Evolutionary conservation across 2,113 vertebrate species (phyloP), one percentile per base, ranked within the genome.

Genomic region (Cettia cetti): DNA sequence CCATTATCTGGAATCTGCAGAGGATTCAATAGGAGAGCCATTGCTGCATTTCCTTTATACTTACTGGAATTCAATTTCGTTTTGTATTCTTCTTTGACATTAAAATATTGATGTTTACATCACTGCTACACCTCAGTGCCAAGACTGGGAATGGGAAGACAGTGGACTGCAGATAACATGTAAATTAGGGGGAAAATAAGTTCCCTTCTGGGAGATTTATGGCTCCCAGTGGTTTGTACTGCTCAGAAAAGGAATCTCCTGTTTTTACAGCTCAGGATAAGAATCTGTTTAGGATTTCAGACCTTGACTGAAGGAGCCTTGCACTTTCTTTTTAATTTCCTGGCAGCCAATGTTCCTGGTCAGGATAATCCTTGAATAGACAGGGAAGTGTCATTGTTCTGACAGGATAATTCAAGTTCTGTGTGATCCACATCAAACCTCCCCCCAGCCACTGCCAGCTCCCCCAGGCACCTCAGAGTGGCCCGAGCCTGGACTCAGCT

Each of bases 81-180:
- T 96, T 92, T 94, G 81, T 95, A 82, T 97, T 88, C 79, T 94
- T 92, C 68, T 64, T 39, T 89, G 90, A 80, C 20, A 3, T 90
- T 97, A 90, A 95, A 95, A 92, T 95, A 96, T 95, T 94, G 94
- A 94, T 96, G 86, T 96, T 97, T 96, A 92, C 92, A 91, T 96
- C 84, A 57, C 52, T 61, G 18, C 63, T 85, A 53, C 54, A 71
- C 74, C 84, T 56, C 69, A 42, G 54, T 94, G 79, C 82, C 94
- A 94, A 40, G 66, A 19, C 59, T 49, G 68, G 82, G 94, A 77
- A 39, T 35, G 47, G 72, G 76, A 84, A 90, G 91, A 74, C 50
- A 84, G 86, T 57, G 78, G 68, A 54, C 59, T 92, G 69, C 81
- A 92, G 86, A 72, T 95, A 89, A 94, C 27, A 79, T 75, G 78